Percentiles rank a stretch among this genome's conserved stretches.
Evolutionary conservation across 2,888 invertebrate genomes (phyloP).

Genomic region (Mythimna loreyi): DNA sequence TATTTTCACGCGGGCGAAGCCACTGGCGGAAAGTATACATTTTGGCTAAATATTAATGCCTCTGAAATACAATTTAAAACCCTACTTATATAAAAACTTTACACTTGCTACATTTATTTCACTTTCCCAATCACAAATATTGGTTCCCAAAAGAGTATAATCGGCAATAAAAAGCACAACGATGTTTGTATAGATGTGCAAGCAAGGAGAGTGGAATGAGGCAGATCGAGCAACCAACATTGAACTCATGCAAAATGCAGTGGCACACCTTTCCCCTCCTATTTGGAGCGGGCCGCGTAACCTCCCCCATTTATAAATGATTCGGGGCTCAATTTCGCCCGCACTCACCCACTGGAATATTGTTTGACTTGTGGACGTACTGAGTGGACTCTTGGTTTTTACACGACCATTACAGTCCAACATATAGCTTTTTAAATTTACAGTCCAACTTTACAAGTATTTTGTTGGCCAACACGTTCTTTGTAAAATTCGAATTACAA

Average conservation of each 20-base stretch:
- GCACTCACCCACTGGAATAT: slow-evolving; percentile 76
- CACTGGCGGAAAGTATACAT: too few species aligned
- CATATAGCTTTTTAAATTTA: slow-evolving; percentile 20
- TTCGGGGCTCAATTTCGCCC: slow-evolving; percentile 85
- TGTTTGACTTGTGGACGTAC: slow-evolving; percentile 83
- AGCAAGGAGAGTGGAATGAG: slow-evolving; percentile 67
- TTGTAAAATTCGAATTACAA: slow-evolving; percentile 9
- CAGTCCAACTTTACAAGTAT: slow-evolving; percentile 1
- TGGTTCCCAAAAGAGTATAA: slow-evolving; percentile 40
- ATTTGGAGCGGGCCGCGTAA: slow-evolving; percentile 65
- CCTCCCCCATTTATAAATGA: slow-evolving; percentile 87
- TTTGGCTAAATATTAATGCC: too few species aligned
- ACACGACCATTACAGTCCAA: slow-evolving; percentile 28
- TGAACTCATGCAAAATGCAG: slow-evolving; percentile 87
- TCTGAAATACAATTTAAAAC: too few species aligned
- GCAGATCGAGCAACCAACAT: slow-evolving; percentile 76
- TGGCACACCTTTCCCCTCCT: slow-evolving; percentile 75
- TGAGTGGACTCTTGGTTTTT: slow-evolving; percentile 61
- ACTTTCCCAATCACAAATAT: slow-evolving; percentile 16
- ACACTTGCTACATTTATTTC: neutral
- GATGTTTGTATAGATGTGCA: slow-evolving; percentile 58
- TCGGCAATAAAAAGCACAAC: slow-evolving; percentile 53
- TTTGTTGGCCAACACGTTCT: slow-evolving; percentile 12
- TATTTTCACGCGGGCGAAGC: too few species aligned
- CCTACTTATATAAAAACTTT: too few species aligned